Evolutionary conservation across 2,888 invertebrate genomes (phyloP).

Genomic region (Alviniconcha strummeri): DNA sequence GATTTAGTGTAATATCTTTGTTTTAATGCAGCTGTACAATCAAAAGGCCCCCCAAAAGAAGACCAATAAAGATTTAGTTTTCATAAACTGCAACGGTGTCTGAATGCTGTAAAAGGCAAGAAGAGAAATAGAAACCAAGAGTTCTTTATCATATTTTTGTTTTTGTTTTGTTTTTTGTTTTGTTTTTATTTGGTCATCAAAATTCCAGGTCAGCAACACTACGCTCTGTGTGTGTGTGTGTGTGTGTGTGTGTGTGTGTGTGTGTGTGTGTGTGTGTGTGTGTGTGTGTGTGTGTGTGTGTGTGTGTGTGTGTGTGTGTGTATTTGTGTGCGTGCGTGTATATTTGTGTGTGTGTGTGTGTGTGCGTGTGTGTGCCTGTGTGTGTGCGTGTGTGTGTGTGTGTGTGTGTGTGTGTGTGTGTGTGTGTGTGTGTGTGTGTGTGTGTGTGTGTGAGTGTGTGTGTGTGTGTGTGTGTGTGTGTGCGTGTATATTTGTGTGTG

Average conservation of each 20-base stretch:
- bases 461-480: slow-evolving; percentile 7
- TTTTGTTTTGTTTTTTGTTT: too few species aligned
- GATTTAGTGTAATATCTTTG: too few species aligned
- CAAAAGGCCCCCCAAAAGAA: too few species aligned
- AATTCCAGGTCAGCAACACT: too few species aligned
- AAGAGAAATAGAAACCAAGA: too few species aligned
- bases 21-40: too few species aligned
- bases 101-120: too few species aligned
- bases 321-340: slow-evolving; percentile 17
- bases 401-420: slow-evolving; percentile 3
- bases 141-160: too few species aligned
- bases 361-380: slow-evolving; percentile 10
- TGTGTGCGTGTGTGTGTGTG: slow-evolving; percentile 12
- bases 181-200: too few species aligned
- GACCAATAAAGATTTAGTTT: too few species aligned
- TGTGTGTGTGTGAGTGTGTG: not conserved
- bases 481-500: not conserved
- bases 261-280: slow-evolving; percentile 5
- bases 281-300: not conserved
- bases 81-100: too few species aligned
- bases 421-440: not conserved
- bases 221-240: too few species aligned
- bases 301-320: not conserved
- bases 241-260: slow-evolving; percentile 1
- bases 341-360: slow-evolving; percentile 14